Conservation (phyloP, 2,888 invertebrate species). For the Meteorus cinctellus region DNA sequence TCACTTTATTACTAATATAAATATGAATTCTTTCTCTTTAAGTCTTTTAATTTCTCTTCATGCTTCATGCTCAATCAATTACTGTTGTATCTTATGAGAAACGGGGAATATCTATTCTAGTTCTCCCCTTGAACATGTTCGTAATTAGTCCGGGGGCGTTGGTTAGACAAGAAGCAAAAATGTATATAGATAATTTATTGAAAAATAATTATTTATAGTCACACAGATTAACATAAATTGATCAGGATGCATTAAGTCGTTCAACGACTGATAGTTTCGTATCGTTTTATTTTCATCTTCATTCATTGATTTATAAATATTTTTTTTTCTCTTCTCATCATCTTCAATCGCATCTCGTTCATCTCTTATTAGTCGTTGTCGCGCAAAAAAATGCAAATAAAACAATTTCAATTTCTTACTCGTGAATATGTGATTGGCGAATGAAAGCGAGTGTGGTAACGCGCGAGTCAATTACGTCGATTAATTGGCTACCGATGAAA, state of each 20-base stretch:
- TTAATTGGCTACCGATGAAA: constrained; percentile 57
- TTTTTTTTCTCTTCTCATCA: no score
- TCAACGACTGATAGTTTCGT: constrained; percentile 31
- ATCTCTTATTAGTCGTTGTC: constrained; percentile 31
- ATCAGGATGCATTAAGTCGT: constrained; percentile 34
- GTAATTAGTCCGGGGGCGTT: constrained; percentile 50
- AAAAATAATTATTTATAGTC: background rate
- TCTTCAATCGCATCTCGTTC: background rate
- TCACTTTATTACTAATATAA: background rate
- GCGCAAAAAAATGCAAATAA: constrained; percentile 37
- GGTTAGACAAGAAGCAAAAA: constrained; percentile 28
- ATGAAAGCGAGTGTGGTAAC: constrained; percentile 30
- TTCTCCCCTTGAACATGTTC: constrained; percentile 37
- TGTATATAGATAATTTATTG: constrained; percentile 44
- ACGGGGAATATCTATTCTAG: background rate
- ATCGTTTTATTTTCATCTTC: background rate
- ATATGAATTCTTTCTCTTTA: background rate
- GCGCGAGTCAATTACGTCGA: constrained; percentile 54
- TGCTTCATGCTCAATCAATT: background rate
- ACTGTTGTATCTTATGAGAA: constrained; percentile 8
- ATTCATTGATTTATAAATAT: background rate
- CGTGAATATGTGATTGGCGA: constrained; percentile 11
- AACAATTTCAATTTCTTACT: constrained; percentile 26
- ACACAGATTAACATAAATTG: constrained; percentile 32
- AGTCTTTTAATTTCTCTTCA: background rate